Percentiles rank a stretch among this genome's conserved stretches.
phyloP scores from a whole-genome alignment of 2,888 invertebrate genomes.

The Drosophila trichaetosa region DNA sequence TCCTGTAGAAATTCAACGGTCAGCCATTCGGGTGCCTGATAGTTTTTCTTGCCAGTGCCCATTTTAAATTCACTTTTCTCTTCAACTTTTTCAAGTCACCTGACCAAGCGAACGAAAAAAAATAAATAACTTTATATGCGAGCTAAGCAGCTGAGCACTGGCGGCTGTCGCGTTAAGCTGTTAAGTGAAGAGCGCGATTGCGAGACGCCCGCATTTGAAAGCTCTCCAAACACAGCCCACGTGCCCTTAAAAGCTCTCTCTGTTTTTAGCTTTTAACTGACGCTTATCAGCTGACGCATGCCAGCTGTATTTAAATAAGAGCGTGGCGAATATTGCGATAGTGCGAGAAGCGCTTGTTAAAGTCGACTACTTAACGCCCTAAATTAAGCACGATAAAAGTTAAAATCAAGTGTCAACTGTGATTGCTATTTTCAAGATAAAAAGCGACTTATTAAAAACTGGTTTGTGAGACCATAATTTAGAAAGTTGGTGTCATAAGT shows the following conservation, averaged over 20 bases:
- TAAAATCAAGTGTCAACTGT: not conserved
- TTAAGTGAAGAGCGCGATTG: constrained; percentile 38
- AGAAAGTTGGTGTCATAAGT: not conserved
- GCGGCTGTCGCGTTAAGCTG: constrained; percentile 39
- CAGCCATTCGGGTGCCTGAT: constrained; percentile 83
- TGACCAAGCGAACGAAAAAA: constrained; percentile 58
- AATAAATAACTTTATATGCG: constrained; percentile 24
- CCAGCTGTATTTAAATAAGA: constrained; percentile 5
- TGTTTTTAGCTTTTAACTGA: constrained; percentile 50
- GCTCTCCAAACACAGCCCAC: constrained; percentile 34
- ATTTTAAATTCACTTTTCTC: constrained; percentile 52
- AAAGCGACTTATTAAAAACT: not conserved
- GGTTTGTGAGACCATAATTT: not conserved
- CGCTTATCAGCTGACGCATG: constrained; percentile 39
- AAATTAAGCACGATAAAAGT: not conserved
- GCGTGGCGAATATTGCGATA: not conserved
- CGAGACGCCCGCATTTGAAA: constrained; percentile 22
- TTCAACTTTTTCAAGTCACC: constrained; percentile 71
- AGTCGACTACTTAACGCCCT: constrained; percentile 13
- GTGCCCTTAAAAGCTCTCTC: constrained; percentile 68
- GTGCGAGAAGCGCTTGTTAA: not conserved
- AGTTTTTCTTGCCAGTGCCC: constrained; percentile 82
- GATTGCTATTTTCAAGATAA: not conserved
- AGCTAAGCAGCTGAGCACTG: constrained; percentile 45
- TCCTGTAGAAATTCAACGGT: constrained; percentile 82